Evolutionary conservation across 2,113 vertebrate genomes (phyloP).

Genomic region (Pseudorasbora parva): DNA sequence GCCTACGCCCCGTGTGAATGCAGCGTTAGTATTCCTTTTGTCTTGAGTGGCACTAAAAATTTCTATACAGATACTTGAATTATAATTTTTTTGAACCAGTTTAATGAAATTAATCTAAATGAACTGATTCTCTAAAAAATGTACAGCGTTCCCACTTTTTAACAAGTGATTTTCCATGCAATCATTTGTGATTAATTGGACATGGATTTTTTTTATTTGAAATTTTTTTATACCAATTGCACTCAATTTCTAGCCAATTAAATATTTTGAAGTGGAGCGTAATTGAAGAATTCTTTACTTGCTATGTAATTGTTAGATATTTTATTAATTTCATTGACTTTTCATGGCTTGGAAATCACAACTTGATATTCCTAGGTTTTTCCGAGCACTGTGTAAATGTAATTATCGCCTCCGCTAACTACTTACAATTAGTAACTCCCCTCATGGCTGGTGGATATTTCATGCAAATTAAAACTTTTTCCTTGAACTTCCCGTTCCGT

Average conservation of each 20-base stretch:
- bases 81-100: background rate
- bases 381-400: background rate
- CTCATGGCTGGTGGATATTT: background rate
- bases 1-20: too few relatives aligned
- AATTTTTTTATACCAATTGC: background rate
- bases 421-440: background rate
- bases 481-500: slow-evolving; percentile 36
- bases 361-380: background rate
- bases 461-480: background rate
- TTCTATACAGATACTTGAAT: background rate
- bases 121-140: background rate
- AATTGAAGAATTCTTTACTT: background rate
- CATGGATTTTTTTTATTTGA: too few relatives aligned
- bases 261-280: background rate
- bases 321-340: background rate
- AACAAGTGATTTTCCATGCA: background rate
- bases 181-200: background rate
- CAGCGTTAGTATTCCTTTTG: too few relatives aligned
- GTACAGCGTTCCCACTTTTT: too few relatives aligned
- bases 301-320: background rate
- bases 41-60: background rate
- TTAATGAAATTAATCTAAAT: background rate
- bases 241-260: background rate
- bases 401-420: background rate
- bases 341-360: background rate